Percentiles rank a stretch among this genome's conserved stretches.
Evolutionary conservation across 2,888 invertebrate species (phyloP).

Genomic region (Hypena proboscidalis): DNA sequence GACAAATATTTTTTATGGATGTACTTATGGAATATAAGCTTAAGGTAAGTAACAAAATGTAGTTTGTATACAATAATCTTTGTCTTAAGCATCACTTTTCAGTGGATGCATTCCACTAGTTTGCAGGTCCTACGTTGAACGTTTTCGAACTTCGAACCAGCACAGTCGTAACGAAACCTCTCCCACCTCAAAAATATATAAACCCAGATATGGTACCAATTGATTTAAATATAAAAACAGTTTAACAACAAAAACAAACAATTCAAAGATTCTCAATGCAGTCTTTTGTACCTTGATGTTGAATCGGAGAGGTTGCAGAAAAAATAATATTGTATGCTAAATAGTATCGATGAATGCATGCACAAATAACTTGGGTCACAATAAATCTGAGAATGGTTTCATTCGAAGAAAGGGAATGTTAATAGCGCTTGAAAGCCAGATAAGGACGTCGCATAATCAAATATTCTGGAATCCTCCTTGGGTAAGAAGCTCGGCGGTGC

Average conservation of each 20-base stretch:
- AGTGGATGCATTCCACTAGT: too few species aligned
- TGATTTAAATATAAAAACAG: too few species aligned
- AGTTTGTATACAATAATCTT: too few species aligned
- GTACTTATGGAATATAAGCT: too few species aligned
- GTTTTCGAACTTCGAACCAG: too few species aligned
- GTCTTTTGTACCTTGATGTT: constrained; percentile 12
- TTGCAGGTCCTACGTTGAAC: too few species aligned
- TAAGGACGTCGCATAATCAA: constrained; percentile 76
- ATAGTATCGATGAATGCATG: constrained; percentile 45
- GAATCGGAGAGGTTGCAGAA: constrained; percentile 28
- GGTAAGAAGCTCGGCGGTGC: constrained; percentile 64
- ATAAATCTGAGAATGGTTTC: constrained; percentile 58
- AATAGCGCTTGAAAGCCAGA: constrained; percentile 72
- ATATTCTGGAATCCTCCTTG: constrained; percentile 76
- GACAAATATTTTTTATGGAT: too few species aligned
- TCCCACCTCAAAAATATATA: too few species aligned
- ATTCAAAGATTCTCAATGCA: constrained; percentile 7
- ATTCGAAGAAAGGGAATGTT: constrained; percentile 60
- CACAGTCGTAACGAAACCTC: too few species aligned
- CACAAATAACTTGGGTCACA: constrained; percentile 50
- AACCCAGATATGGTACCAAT: too few species aligned
- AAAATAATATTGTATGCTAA: constrained; percentile 40
- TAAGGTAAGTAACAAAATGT: too few species aligned
- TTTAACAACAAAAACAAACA: constrained; percentile 11
- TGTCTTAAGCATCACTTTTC: too few species aligned